Evolutionary conservation across 1,140 invertebrate species (phyloP).

Genomic region (Hyles vespertilio): DNA sequence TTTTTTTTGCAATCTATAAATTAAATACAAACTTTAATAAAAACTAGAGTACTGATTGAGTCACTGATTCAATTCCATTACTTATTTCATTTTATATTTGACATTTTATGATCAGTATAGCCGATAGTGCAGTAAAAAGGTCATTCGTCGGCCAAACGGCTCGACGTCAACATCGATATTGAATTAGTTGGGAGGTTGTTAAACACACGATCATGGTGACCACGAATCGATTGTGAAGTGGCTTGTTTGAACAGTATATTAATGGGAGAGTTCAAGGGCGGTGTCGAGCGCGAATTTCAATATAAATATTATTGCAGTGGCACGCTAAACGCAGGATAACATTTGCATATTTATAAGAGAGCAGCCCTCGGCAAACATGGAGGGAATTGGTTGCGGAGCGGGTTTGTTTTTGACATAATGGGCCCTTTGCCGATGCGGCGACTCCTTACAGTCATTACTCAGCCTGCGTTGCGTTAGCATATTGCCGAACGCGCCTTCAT

Average conservation of each 20-base stretch:
- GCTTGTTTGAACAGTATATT: conserved; percentile 59
- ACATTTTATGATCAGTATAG: not conserved
- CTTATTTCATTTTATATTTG: not conserved
- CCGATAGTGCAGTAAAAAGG: conserved; percentile 5
- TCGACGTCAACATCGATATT: conserved; percentile 15
- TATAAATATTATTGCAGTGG: conserved; percentile 69
- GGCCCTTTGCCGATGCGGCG: conserved; percentile 43
- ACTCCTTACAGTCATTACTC: conserved; percentile 39
- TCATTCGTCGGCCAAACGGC: conserved; percentile 4
- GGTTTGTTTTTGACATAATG: conserved; percentile 58
- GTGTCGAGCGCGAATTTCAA: conserved; percentile 51
- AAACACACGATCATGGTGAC: conserved; percentile 33
- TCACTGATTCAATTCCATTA: no score
- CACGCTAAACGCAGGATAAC: conserved; percentile 63
- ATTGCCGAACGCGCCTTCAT: conserved; percentile 12
- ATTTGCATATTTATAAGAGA: conserved; percentile 70
- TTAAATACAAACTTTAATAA: no score
- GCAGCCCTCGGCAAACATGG: conserved; percentile 58
- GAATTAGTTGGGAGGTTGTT: conserved; percentile 34
- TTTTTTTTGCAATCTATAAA: no score
- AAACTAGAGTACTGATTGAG: no score
- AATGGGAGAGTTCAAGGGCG: conserved; percentile 63
- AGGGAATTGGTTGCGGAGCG: conserved; percentile 45
- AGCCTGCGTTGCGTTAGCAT: conserved; percentile 23
- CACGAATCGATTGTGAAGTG: conserved; percentile 45